Evolutionary conservation across 2,113 vertebrate genomes (phyloP), one percentile per base, ranked within the genome.

Genomic region (Rana temporaria): DNA sequence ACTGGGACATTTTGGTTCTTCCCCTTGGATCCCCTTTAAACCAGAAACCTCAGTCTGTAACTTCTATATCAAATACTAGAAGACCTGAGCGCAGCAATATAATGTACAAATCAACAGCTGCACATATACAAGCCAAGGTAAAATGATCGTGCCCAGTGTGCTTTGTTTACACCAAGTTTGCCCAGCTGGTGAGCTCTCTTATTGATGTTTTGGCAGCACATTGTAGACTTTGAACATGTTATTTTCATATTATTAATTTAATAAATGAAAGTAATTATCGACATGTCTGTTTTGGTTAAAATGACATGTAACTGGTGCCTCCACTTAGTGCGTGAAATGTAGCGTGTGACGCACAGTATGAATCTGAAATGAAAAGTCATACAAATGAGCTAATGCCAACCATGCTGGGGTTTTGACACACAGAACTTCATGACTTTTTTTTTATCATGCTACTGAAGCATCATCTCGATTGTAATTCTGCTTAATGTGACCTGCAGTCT

Each of bases 191-290:
- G 11, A 30, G 53, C 32, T 55, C 32, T 57, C 34, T 59, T 59
- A 30, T 59, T 73, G 70, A 59, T 55, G 17, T 32, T 18, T 18
- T 72, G 52, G 24, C 24, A 20, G 32, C 53, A 12, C 19, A 57
- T 19, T 32, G 8, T 55, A 32, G 24, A 17, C 18, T 19, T 55
- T 32, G n/a, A 72, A 59, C 71, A 34, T 59, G 18, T 9, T 56
- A 73, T 73, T 73, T 73, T 73, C 22, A 59, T 57, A 59, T 73
- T 26, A 6, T 34, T 16, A 4, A 34, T 73, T 59, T n/a, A 57
- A 57, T 32, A 56, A 66, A 64, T 65, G 18, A 77, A 78, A 65
- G 65, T 78, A 78, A 65, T 78, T 53, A 18, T 30, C 56, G 22
- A 17, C 32, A 24, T 15, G n/a, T 62, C 15, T 48, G 59, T 64